Evolutionary conservation across 2,113 vertebrate genomes (phyloP).

Genomic region (Eulemur macaco): DNA sequence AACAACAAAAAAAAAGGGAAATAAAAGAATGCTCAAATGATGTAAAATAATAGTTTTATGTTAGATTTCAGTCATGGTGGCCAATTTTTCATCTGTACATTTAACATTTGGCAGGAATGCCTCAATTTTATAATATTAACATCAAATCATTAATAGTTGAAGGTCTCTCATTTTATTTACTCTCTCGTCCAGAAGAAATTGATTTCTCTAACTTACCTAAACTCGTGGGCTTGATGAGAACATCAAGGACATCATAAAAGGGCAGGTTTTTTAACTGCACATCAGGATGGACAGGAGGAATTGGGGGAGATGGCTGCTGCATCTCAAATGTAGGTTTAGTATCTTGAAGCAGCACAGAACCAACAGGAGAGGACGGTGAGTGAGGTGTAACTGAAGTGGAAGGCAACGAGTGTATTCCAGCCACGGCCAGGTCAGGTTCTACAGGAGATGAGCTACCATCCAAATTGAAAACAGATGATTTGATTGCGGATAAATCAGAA

Average conservation of each 20-base stretch:
- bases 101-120: slow-evolving; percentile 4
- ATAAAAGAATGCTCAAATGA: not conserved
- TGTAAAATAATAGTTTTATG: not conserved
- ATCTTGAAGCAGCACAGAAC: slow-evolving; percentile 86
- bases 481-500: slow-evolving; percentile 83
- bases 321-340: slow-evolving; percentile 91
- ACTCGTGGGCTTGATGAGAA: slow-evolving; percentile 97
- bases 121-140: slow-evolving; percentile 6
- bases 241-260: slow-evolving; percentile 96
- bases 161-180: not conserved
- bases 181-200: not conserved
- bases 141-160: not conserved
- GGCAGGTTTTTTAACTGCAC: slow-evolving; percentile 95
- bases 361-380: slow-evolving; percentile 83
- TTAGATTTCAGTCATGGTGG: not conserved
- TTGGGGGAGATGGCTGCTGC: slow-evolving; percentile 91
- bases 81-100: not conserved
- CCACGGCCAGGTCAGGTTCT: slow-evolving; percentile 82
- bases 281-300: slow-evolving; percentile 96
- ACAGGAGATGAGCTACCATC: slow-evolving; percentile 82
- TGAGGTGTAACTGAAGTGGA: slow-evolving; percentile 84
- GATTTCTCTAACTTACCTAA: slow-evolving; percentile 88
- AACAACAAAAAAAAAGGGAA: not conserved
- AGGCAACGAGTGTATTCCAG: slow-evolving; percentile 83
- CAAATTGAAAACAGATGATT: slow-evolving; percentile 80